Base-by-base conservation (phyloP, 2,888 invertebrate species). In the Tenthredo amoena region DNA sequence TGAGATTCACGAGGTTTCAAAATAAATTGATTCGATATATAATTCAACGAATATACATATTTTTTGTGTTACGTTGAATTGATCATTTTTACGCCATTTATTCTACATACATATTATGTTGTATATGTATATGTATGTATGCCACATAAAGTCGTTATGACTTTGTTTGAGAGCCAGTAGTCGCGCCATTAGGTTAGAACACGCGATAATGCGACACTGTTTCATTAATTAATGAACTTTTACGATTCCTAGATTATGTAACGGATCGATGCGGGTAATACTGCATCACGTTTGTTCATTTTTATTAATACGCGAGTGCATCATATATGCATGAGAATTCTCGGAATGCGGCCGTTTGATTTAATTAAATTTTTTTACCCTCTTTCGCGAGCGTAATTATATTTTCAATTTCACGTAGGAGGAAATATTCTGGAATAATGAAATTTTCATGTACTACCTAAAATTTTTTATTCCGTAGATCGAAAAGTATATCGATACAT, bases 191-290 rank as follows among this genome's bases (percentile, higher is more conserved):
- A 34, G n/a, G 40, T 18, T 77, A 3, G 34, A 55, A 31, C 77
- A 77, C 77, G 77, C 77, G 77, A 77, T 77, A 55, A 50, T 50
- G 34, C 34, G 21, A 12, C 21, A 26, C 5, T 47, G 43, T 47
- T 74, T 74, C 74, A 47, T 77, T 77, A 77, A 77, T 77, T 77
- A 77, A 77, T 77, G 50, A 77, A 77, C 77, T 34, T 31, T 55
- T 26, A 55, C 77, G 34, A 34, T 21, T 55, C n/a, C 18, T 77
- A 77, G 50, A 77, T 77, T 77, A 77, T 18, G 31, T 31, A 55
- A 34, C 43, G 72, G 72, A 40, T 74, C 43, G 43, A 74, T 74
- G 21, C 10, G 43, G 43, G 15, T 68, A 68, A 68, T 68, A 43
- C 72, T 43, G 72, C 72, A 74, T 74, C 43, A 10, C 55, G 55